Evolutionary conservation across 1,140 invertebrate genomes (phyloP).

Genomic region (Cydia amplana): DNA sequence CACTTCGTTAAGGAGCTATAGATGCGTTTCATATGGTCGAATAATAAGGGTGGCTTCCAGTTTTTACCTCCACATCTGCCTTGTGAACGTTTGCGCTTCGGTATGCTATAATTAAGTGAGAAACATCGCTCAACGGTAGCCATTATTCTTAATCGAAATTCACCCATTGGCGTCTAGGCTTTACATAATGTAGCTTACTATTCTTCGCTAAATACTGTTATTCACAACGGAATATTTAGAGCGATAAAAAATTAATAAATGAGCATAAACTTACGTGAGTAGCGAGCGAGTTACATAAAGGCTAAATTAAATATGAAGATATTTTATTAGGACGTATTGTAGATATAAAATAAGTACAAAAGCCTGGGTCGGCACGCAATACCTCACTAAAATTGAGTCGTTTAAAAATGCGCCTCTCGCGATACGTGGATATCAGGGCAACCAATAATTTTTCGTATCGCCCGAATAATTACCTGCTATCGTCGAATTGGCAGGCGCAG

Average conservation of each 20-base stretch:
- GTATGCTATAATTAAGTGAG: conserved; percentile 69
- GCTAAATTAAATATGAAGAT: conserved; percentile 32
- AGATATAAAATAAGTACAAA: conserved; percentile 24
- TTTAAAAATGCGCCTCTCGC: conserved; percentile 56
- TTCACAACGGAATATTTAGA: neutral
- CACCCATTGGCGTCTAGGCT: neutral
- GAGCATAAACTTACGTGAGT: neutral
- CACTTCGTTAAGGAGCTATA: conserved; percentile 49
- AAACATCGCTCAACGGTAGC: conserved; percentile 46
- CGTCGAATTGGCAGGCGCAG: conserved; percentile 62
- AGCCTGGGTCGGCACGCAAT: conserved; percentile 31
- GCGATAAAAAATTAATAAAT: neutral
- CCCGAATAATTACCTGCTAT: conserved; percentile 74
- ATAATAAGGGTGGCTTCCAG: conserved; percentile 55
- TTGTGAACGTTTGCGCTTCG: conserved; percentile 50
- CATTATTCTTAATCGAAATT: conserved; percentile 47
- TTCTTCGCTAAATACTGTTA: neutral
- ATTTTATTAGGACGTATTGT: conserved; percentile 21
- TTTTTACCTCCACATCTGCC: conserved; percentile 63
- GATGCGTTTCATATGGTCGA: conserved; percentile 48
- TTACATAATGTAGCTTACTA: conserved; percentile 23
- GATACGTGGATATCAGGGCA: conserved; percentile 49
- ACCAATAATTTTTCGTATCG: conserved; percentile 72
- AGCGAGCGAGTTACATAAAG: conserved; percentile 33
- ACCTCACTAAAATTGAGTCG: conserved; percentile 59